Percentiles rank a stretch among this genome's conserved stretches.
phyloP scores from a whole-genome alignment of 2,888 invertebrate species.

The Hemaris fuciformis region DNA sequence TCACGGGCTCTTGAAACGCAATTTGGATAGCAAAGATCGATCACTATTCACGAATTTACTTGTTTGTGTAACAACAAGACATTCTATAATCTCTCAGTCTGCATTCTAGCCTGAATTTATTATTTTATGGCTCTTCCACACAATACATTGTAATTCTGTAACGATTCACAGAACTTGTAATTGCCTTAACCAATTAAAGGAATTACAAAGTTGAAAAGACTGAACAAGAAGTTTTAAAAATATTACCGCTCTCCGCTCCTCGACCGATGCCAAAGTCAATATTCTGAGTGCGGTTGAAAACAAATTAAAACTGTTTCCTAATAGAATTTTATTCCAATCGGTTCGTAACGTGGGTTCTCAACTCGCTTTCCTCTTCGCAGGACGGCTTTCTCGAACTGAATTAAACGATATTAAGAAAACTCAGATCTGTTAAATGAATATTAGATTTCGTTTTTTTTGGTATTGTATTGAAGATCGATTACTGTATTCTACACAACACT shows the following conservation, averaged over 20 bases:
- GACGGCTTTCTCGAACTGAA: slow-evolving; percentile 29
- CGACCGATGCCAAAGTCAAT: slow-evolving; percentile 7
- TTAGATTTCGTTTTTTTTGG: no score
- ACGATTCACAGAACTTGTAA: background rate
- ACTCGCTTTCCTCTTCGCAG: slow-evolving; percentile 33
- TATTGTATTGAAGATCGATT: no score
- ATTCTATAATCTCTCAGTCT: no score
- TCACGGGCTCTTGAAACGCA: no score
- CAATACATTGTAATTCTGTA: background rate
- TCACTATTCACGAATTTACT: no score
- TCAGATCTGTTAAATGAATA: slow-evolving; percentile 25
- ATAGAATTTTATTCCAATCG: slow-evolving; percentile 27
- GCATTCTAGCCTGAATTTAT: no score
- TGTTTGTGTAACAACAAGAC: no score
- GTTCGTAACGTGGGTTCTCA: slow-evolving; percentile 37
- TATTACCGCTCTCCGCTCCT: background rate
- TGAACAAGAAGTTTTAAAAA: background rate
- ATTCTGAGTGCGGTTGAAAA: slow-evolving; percentile 7
- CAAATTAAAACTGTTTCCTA: slow-evolving; percentile 12
- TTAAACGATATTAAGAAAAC: slow-evolving; percentile 44
- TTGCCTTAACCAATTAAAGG: background rate
- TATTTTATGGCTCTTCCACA: background rate
- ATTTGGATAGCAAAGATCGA: no score
- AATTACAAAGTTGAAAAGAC: background rate
- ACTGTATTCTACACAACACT: no score